A percentile compares a stretch with the other conserved stretches of the same genome.
Conservation (phyloP, 37 sponge, comb jelly and placozoan species). For the Lycopodina hypogea region DNA sequence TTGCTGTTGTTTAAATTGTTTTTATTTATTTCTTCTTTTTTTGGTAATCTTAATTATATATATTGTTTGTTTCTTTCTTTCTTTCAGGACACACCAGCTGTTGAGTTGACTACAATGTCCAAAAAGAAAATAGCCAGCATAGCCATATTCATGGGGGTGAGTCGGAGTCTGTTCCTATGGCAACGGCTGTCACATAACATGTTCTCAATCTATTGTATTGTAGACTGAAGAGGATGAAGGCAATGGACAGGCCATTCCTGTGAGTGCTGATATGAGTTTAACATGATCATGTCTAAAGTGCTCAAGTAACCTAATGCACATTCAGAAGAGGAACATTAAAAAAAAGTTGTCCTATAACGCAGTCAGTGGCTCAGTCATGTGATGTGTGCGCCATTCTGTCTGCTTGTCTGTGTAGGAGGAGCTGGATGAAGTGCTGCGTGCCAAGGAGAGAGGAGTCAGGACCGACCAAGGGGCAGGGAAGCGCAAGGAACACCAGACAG, state of each 20-base stretch:
- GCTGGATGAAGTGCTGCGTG: constrained; percentile 24
- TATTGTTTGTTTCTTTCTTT: not conserved
- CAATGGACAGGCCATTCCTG: constrained; percentile 41
- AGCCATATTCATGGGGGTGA: constrained; percentile 92
- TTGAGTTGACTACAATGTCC: constrained; percentile 62
- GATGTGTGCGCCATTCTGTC: too few relatives aligned
- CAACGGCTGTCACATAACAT: not conserved
- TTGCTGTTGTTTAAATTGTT: too few relatives aligned
- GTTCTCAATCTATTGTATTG: not conserved
- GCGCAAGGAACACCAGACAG: constrained; percentile 83
- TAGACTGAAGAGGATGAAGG: constrained; percentile 54
- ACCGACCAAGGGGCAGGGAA: constrained; percentile 80
- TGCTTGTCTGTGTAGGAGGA: constrained; percentile 15
- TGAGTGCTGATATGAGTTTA: constrained; percentile 4
- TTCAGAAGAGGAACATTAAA: too few relatives aligned
- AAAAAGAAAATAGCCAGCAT: constrained; percentile 92
- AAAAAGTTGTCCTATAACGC: too few relatives aligned
- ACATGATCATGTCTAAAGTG: too few relatives aligned
- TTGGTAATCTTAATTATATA: too few relatives aligned
- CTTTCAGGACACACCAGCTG: constrained; percentile 43
- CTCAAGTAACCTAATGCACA: too few relatives aligned
- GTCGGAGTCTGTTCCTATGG: not conserved
- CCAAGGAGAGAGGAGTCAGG: constrained; percentile 23
- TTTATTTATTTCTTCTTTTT: too few relatives aligned
- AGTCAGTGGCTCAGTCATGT: too few relatives aligned